phyloP scores from a whole-genome alignment of 2,113 vertebrate genomes.

The Acanthisitta chloris region DNA sequence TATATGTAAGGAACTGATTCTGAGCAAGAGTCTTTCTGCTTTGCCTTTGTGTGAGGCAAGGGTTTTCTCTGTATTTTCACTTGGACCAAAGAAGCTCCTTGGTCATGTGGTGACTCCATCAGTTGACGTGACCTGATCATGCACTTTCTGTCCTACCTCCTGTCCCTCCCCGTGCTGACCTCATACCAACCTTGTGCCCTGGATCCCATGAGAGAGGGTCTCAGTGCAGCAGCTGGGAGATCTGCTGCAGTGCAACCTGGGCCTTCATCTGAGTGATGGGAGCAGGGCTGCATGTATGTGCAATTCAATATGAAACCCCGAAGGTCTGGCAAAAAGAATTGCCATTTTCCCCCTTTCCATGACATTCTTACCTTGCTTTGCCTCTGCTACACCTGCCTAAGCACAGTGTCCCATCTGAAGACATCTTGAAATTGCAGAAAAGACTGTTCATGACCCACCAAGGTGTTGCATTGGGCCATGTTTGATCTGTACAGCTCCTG shows the following conservation, averaged over 20 bases:
- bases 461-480: neutral
- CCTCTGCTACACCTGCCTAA: neutral
- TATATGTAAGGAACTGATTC: neutral
- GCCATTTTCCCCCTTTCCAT: neutral
- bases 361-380: neutral
- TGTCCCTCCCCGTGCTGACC: neutral
- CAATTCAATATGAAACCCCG: neutral
- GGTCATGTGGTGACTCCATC: neutral
- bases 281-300: neutral
- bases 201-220: neutral
- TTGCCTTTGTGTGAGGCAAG: neutral
- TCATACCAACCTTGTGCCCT: rapidly evolving
- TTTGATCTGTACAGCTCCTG: neutral
- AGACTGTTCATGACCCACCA: neutral
- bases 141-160: neutral
- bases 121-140: neutral
- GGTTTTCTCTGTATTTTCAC: rapidly evolving
- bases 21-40: neutral
- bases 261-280: neutral
- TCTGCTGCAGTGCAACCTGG: neutral
- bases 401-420: neutral
- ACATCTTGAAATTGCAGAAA: neutral
- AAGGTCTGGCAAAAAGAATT: neutral
- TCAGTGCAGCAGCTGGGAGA: neutral
- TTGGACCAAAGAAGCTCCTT: neutral